Conservation (phyloP, 2,113 vertebrate species). For the Melospiza melodia region DNA sequence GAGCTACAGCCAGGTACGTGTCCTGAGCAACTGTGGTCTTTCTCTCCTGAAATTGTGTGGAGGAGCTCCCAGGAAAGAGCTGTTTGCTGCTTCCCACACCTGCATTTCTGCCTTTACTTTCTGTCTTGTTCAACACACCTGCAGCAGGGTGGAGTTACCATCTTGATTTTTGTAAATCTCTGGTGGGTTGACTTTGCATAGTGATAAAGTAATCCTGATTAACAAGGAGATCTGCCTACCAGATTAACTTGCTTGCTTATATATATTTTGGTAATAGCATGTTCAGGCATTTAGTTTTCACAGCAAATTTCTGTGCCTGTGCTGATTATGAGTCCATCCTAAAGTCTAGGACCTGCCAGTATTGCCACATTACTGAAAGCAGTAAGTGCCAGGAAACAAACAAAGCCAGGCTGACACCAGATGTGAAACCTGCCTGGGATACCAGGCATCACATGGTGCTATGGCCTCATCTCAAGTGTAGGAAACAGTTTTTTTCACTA, state of each 20-base stretch:
- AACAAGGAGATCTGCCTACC: background rate
- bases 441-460: background rate
- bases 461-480: background rate
- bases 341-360: background rate
- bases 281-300: background rate
- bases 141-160: background rate
- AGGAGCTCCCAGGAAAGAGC: background rate
- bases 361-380: background rate
- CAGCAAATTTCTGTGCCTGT: background rate
- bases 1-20: slow-evolving; percentile 96
- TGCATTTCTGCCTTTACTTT: background rate
- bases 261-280: background rate
- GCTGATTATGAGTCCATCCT: background rate
- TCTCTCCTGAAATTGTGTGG: background rate
- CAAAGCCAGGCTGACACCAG: background rate
- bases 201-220: background rate
- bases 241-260: background rate
- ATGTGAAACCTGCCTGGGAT: background rate
- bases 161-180: background rate
- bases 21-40: background rate
- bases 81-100: fast-evolving
- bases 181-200: background rate
- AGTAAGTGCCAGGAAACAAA: background rate
- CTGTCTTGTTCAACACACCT: background rate
- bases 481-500: background rate